These are phyloP conservation scores for Colletes collaris DNA, from an alignment of 2,888 invertebrate species.

Conservation along the genomic window DNA sequence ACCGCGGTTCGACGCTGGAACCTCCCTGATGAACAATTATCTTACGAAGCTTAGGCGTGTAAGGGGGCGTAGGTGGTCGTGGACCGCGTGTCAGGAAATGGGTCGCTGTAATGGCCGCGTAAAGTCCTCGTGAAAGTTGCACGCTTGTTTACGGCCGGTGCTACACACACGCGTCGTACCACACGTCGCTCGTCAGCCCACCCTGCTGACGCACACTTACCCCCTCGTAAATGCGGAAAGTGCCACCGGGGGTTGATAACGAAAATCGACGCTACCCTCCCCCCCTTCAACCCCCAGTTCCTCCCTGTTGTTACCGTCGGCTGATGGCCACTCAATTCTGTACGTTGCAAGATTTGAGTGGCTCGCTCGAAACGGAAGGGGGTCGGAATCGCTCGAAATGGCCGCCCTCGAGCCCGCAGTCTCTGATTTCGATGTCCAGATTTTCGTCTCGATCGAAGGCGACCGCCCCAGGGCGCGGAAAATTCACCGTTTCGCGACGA, in stretches of 20 bases:
- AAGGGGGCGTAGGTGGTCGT: slow-evolving; percentile 35
- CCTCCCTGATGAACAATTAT: slow-evolving; percentile 64
- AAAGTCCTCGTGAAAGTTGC: slow-evolving; percentile 69
- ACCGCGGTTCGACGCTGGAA: slow-evolving; percentile 51
- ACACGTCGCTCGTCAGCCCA: slow-evolving; percentile 1
- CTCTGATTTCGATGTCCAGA: background rate
- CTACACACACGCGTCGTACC: slow-evolving; percentile 61
- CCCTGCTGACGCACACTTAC: background rate
- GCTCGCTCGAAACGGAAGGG: background rate
- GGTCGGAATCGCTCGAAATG: background rate
- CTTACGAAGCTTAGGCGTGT: slow-evolving; percentile 50
- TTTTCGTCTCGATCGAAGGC: background rate
- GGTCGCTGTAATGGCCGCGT: slow-evolving; percentile 59
- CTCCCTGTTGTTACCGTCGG: too few relatives aligned
- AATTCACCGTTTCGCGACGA: background rate
- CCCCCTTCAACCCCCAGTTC: background rate
- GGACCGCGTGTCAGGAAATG: slow-evolving; percentile 55
- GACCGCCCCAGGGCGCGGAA: too few relatives aligned
- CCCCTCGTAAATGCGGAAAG: background rate
- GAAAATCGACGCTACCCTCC: slow-evolving; percentile 17
- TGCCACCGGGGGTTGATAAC: background rate
- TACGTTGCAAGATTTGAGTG: slow-evolving; percentile 2
- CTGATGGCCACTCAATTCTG: slow-evolving; percentile 3
- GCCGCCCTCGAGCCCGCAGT: background rate
- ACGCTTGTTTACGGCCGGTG: slow-evolving; percentile 58